Conservation (phyloP, 2,113 vertebrate genomes). For the Microcebus murinus region DNA sequence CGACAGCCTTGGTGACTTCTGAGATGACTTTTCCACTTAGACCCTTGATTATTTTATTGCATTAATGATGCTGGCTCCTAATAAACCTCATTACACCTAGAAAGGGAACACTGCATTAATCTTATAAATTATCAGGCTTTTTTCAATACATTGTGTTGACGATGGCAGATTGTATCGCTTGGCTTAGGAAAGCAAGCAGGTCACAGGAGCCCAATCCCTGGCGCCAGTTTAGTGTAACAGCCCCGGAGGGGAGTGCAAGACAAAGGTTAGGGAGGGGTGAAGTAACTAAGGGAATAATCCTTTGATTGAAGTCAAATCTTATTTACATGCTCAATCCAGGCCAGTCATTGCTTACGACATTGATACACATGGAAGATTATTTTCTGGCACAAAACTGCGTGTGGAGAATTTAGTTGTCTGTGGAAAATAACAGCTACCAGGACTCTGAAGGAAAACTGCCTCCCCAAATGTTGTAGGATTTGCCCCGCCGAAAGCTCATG, state of each 20-base stretch:
- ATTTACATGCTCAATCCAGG: slow-evolving; percentile 46
- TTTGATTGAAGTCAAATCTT: slow-evolving; percentile 52
- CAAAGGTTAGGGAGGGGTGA: background rate
- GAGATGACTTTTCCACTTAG: background rate
- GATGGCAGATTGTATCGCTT: background rate
- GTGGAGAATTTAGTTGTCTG: slow-evolving; percentile 74
- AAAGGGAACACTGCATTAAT: background rate
- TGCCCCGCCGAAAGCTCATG: background rate
- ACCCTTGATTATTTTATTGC: background rate
- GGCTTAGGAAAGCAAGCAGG: background rate
- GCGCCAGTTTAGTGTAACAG: background rate
- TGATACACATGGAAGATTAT: slow-evolving; percentile 75
- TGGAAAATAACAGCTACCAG: slow-evolving; percentile 78
- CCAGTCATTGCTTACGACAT: slow-evolving; percentile 63
- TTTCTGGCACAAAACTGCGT: slow-evolving; percentile 70
- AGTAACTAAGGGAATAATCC: background rate
- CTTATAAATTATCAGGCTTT: slow-evolving; percentile 9
- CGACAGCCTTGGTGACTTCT: background rate
- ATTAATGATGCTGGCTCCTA: background rate
- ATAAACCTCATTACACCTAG: background rate
- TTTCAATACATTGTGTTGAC: slow-evolving; percentile 1
- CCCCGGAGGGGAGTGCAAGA: background rate
- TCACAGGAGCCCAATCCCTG: background rate
- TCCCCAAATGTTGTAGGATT: slow-evolving; percentile 33
- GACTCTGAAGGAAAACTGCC: slow-evolving; percentile 35